A percentile compares a stretch with the other conserved stretches of the same genome.
Conservation (phyloP, 2,888 invertebrate species). For the Agrochola macilenta region DNA sequence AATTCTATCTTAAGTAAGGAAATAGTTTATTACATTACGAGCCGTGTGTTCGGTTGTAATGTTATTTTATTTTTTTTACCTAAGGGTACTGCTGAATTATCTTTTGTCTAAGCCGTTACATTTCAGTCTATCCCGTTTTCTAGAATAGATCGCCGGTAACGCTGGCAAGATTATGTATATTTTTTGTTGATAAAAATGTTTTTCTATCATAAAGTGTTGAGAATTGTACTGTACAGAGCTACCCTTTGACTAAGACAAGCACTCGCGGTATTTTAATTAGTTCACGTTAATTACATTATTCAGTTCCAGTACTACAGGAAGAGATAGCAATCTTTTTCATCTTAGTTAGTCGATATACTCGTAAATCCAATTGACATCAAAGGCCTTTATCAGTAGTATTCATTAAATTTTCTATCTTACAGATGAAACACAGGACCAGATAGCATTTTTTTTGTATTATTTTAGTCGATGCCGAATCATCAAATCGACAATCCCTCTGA, state of each 20-base stretch:
- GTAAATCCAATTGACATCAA: neutral
- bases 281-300: neutral
- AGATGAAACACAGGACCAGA: neutral
- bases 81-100: neutral
- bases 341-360: too few species aligned
- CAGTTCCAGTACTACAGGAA: neutral
- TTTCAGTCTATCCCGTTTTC: neutral
- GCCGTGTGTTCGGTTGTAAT: neutral
- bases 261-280: neutral
- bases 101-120: too few species aligned
- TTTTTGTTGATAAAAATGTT: neutral
- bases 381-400: neutral
- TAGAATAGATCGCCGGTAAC: too few species aligned
- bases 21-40: too few species aligned
- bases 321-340: neutral
- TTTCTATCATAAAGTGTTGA: neutral
- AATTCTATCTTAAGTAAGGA: too few species aligned
- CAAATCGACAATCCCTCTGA: conserved; percentile 12
- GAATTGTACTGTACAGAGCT: neutral
- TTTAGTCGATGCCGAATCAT: neutral
- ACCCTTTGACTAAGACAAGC: neutral
- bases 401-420: neutral
- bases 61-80: neutral
- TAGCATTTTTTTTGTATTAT: neutral
- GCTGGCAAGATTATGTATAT: too few species aligned